Base-by-base conservation (phyloP, 2,888 invertebrate species). In the Omphaloscelis lunosa region DNA sequence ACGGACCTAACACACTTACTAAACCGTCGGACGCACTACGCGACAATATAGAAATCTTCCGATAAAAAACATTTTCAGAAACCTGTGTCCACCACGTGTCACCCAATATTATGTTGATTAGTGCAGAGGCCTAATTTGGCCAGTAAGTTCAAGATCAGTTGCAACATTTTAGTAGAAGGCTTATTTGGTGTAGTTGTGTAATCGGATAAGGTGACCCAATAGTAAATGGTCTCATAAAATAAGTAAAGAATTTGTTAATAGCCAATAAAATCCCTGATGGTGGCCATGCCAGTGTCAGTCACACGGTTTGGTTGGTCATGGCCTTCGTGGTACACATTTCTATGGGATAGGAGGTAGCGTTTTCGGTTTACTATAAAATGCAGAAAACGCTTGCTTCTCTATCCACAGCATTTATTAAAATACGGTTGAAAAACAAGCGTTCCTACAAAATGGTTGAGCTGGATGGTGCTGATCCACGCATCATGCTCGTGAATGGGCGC, bases 121-220 rank as follows among this genome's bases (percentile, higher is more conserved):
- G 15, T 66, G 12, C 15, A 29, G 9, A 53, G 2, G 4, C 27
- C 17, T 39, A 4, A 20, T 48, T 17, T 59, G 23, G 45, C 12
- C 23, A n/a, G n/a, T n/a, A 12, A 67, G 59, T 75, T 75, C 67
- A 75, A 75, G 67, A 41, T 59, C 39, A 66, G 9, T 39, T 73
- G 17, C 34, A 39, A 48, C 17, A 48, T 29, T 66, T 65, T 29
- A 51, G n/a, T 41, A 12, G 1, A 23, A 41, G 20, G 17, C 48
- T n/a, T 39, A 63, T 27, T 56, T 73, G 6, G 73, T 29, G n/a
- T 29, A 29, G 8, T 29, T 29, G 59, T 51, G 41, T 61, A 75
- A 67, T n/a, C 12, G 45, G 34, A 34, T 63, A 56, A 34, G 1
- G 45, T 20, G 73, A 45, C 5, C 6, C 5, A n/a, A 58, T 41